Evolutionary conservation across 2,113 vertebrate genomes (phyloP).

Genomic region (Mustelus asterias): DNA sequence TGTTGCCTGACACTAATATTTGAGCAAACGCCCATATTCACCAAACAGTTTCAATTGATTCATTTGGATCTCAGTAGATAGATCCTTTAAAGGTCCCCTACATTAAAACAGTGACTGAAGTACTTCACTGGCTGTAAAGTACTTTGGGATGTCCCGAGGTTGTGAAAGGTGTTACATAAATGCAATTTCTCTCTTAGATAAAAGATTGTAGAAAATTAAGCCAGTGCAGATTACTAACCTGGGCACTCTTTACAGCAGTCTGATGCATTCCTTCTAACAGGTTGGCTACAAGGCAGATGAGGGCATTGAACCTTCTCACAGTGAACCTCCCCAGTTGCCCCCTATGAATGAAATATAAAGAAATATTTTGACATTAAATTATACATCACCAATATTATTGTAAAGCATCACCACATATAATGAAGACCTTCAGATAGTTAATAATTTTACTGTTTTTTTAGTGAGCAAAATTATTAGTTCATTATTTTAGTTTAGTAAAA

Average conservation of each 20-base stretch:
- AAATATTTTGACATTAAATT: not conserved
- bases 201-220: not conserved
- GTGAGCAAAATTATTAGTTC: not conserved
- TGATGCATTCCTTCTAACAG: slow-evolving; percentile 72
- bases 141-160: not conserved
- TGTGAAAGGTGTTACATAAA: not conserved
- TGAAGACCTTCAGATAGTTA: not conserved
- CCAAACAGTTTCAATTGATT: not conserved
- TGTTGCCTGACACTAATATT: not conserved
- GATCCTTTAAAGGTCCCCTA: not conserved
- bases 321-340: slow-evolving; percentile 84
- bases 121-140: not conserved
- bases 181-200: not conserved
- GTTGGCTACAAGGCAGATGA: slow-evolving; percentile 72
- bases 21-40: not conserved
- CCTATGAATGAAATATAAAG: slow-evolving; percentile 52
- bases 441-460: not conserved
- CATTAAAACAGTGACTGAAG: not conserved
- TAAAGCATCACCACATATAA: not conserved
- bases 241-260: slow-evolving; percentile 97
- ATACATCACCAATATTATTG: not conserved
- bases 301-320: slow-evolving; percentile 96
- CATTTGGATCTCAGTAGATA: not conserved
- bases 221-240: slow-evolving; percentile 47
- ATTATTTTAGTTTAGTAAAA: not conserved